A percentile compares a stretch with the other conserved stretches of the same genome.
Conservation (phyloP, 2,113 vertebrate species). For the Scomber japonicus region DNA sequence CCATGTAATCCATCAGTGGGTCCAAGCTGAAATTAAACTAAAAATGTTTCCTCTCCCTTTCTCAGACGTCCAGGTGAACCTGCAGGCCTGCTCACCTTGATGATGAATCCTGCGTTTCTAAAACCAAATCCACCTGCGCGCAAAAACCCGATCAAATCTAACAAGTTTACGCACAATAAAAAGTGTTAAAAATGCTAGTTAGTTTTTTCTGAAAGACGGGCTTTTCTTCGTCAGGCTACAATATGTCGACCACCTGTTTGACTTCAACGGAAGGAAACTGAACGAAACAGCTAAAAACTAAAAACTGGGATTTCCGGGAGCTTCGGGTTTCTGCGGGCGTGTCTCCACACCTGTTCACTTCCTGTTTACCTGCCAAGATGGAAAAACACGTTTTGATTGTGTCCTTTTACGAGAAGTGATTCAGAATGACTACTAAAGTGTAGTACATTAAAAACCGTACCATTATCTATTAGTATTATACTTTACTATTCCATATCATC, state of each 20-base stretch:
- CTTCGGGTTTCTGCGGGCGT: slow-evolving; percentile 70
- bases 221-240: neutral
- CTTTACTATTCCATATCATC: no score
- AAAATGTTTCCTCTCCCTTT: neutral
- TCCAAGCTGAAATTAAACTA: neutral
- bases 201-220: neutral
- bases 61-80: slow-evolving; percentile 18
- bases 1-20: slow-evolving; percentile 79
- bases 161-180: neutral
- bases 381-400: neutral
- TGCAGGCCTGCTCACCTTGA: slow-evolving; percentile 23
- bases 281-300: neutral
- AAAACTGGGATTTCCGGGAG: slow-evolving; percentile 51
- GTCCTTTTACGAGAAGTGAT: neutral
- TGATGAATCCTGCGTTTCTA: neutral
- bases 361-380: slow-evolving; percentile 65
- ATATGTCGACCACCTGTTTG: neutral
- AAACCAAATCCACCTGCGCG: neutral
- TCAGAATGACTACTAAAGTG: no score
- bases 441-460: no score
- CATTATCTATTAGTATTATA: no score
- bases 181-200: no score
- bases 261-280: neutral
- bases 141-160: neutral
- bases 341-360: slow-evolving; percentile 56